These are phyloP conservation scores for Etheostoma perlongum DNA, from an alignment of 2,797 vertebrate species.

Conservation along the genomic window DNA sequence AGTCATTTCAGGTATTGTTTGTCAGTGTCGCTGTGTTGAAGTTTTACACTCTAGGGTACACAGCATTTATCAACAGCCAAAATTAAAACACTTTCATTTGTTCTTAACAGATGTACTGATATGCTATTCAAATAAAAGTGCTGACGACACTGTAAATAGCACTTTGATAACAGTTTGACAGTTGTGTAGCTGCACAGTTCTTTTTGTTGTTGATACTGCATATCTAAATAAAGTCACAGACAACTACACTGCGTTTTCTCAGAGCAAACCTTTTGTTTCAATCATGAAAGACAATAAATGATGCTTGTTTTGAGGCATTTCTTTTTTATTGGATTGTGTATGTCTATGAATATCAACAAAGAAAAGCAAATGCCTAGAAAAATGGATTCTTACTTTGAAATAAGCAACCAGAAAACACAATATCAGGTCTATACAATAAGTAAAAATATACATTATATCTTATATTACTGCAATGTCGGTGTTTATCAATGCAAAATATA, in stretches of 20 bases:
- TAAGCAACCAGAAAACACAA: not conserved
- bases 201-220: conserved; percentile 54
- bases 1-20: conserved; percentile 32
- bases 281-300: conserved; percentile 55
- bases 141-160: conserved; percentile 70
- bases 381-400: not conserved
- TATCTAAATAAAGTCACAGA: conserved; percentile 76
- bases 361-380: not conserved
- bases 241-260: conserved; percentile 57
- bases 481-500: not conserved
- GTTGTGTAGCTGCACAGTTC: conserved; percentile 47
- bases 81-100: conserved; percentile 68
- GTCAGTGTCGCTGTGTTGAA: conserved; percentile 20
- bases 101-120: conserved; percentile 62
- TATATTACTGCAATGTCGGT: not conserved
- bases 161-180: conserved; percentile 75
- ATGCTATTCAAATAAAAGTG: conserved; percentile 46
- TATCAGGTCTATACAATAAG: not conserved
- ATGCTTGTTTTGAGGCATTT: conserved; percentile 36
- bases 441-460: not conserved
- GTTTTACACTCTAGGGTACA: conserved; percentile 40
- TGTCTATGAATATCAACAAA: conserved; percentile 51
- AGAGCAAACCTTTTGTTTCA: conserved; percentile 44
- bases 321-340: conserved; percentile 11
- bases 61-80: conserved; percentile 56